Conservation (phyloP, 2,888 invertebrate species). For the Apeira syringaria region DNA sequence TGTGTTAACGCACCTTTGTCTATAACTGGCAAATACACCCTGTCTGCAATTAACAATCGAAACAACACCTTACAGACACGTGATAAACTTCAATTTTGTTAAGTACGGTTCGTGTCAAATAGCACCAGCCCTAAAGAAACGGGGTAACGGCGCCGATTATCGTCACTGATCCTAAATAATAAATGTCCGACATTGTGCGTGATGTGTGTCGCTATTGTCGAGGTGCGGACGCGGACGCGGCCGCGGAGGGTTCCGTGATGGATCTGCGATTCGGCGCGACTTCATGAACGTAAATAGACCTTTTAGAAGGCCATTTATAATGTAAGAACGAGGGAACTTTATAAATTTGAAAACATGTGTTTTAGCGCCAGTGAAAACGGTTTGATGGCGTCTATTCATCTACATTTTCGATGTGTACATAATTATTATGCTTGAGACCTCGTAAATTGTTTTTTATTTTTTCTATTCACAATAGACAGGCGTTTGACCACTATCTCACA, state of each 20-base stretch:
- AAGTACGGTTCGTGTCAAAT: neutral
- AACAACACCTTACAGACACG: conserved; percentile 1
- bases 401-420: too few species aligned
- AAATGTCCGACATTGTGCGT: conserved; percentile 51
- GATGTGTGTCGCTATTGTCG: conserved; percentile 34
- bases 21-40: conserved; percentile 16
- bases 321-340: conserved; percentile 8
- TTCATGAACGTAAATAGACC: conserved; percentile 25
- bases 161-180: conserved; percentile 65
- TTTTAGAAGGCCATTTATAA: conserved; percentile 27
- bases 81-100: conserved; percentile 6
- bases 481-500: too few species aligned
- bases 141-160: conserved; percentile 61
- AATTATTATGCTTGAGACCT: too few species aligned
- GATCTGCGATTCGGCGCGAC: conserved; percentile 32
- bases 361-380: neutral
- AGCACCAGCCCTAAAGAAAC: conserved; percentile 41
- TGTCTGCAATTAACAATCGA: conserved; percentile 8
- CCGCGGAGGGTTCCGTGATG: conserved; percentile 33
- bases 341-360: conserved; percentile 4
- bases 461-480: too few species aligned
- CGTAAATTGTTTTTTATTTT: too few species aligned
- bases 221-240: conserved; percentile 34
- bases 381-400: neutral
- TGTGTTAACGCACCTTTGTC: conserved; percentile 31